Conservation (phyloP, 2,797 vertebrate species). For the Spheniscus humboldti region DNA sequence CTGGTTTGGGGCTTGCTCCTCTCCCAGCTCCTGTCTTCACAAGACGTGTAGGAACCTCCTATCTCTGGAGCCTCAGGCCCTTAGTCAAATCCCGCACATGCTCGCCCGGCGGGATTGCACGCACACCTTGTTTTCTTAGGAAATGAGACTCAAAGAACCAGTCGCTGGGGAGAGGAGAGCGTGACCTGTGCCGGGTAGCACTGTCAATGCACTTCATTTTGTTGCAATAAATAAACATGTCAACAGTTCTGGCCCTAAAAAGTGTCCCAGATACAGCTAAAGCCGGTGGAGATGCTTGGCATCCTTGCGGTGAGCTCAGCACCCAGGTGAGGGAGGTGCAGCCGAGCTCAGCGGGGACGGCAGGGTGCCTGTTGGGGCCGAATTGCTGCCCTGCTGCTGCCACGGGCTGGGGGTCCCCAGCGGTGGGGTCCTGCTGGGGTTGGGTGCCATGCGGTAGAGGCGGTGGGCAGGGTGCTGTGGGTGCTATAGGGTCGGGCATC, state of each 20-base stretch:
- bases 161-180: neutral
- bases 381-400: accelerated
- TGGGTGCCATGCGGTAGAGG: neutral
- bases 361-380: accelerated
- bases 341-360: accelerated
- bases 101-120: neutral
- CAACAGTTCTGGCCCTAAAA: neutral
- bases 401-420: accelerated
- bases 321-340: accelerated
- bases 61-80: neutral
- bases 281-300: neutral
- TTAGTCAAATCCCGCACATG: neutral
- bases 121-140: neutral
- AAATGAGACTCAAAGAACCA: neutral
- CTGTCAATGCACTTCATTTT: neutral
- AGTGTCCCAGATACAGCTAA: neutral
- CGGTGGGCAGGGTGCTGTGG: neutral
- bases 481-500: neutral
- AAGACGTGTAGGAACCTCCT: neutral
- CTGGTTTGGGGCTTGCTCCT: neutral
- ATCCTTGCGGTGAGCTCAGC: accelerated
- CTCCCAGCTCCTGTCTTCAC: neutral
- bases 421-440: neutral
- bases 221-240: neutral
- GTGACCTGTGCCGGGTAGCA: neutral